phyloP scores from a whole-genome alignment of 1,140 invertebrate species.

The Palaemon carinicauda region DNA sequence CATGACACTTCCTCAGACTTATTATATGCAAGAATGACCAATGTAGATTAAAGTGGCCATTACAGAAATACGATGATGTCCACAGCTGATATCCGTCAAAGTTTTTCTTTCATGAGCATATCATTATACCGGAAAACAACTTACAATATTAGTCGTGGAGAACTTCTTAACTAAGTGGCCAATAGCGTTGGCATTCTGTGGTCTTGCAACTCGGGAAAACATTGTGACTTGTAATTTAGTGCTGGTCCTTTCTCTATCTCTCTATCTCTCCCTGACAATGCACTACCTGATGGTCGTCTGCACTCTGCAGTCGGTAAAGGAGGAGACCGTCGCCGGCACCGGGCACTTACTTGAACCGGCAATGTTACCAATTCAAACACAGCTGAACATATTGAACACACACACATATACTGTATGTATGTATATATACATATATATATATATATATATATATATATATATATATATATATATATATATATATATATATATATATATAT shows the following conservation, averaged over 20 bases:
- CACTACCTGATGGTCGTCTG: background rate
- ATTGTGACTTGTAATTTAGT: background rate
- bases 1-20: no score
- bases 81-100: background rate
- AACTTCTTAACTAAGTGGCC: constrained; percentile 32
- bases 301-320: background rate
- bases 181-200: constrained; percentile 13
- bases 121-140: background rate
- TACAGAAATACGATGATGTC: background rate
- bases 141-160: constrained; percentile 37
- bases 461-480: background rate
- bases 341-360: background rate
- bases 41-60: no score
- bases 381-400: no score
- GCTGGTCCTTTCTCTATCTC: background rate
- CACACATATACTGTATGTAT: no score
- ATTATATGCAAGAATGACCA: background rate
- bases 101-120: background rate
- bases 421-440: background rate
- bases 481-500: background rate
- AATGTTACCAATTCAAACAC: background rate
- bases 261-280: no score
- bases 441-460: constrained; percentile 9
- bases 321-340: background rate
- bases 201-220: constrained; percentile 42